Conservation (phyloP, 64 coral and sea anemone species). For the Catalaphyllia jardinei region DNA sequence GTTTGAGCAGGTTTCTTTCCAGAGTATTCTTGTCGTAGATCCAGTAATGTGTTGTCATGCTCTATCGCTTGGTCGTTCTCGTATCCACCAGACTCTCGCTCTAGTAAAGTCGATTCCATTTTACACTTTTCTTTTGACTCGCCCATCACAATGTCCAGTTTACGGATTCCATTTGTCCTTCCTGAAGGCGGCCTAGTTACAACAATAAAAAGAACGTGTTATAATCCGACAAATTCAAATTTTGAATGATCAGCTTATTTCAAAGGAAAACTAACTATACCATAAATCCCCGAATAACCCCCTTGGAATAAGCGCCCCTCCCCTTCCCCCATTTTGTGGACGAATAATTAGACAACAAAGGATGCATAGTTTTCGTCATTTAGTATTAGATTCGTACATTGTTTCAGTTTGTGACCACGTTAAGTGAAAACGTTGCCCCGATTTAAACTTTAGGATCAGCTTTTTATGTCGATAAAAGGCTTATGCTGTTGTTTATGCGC, state of each 20-base stretch:
- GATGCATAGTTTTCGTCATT: no score
- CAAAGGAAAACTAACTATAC: neutral
- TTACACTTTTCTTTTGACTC: constrained; percentile 13
- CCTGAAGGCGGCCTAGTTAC: neutral
- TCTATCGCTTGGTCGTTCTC: neutral
- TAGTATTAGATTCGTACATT: no score
- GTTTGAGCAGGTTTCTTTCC: constrained; percentile 46
- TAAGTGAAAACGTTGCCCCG: no score
- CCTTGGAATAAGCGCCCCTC: no score
- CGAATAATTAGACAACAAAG: no score
- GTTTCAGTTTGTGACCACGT: no score
- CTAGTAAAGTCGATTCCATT: neutral
- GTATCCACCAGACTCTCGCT: neutral
- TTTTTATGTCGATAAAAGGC: no score
- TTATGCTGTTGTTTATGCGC: no score
- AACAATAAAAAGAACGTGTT: neutral
- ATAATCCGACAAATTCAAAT: neutral
- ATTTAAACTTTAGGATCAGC: no score
- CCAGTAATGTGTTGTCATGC: neutral
- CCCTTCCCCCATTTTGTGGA: no score
- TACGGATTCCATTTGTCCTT: constrained; percentile 17
- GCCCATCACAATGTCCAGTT: constrained; percentile 44
- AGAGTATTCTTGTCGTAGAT: constrained; percentile 41
- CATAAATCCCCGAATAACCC: no score
- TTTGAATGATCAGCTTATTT: neutral